phyloP scores from a whole-genome alignment of 1,140 invertebrate species.

The Teleogryllus occipitalis region DNA sequence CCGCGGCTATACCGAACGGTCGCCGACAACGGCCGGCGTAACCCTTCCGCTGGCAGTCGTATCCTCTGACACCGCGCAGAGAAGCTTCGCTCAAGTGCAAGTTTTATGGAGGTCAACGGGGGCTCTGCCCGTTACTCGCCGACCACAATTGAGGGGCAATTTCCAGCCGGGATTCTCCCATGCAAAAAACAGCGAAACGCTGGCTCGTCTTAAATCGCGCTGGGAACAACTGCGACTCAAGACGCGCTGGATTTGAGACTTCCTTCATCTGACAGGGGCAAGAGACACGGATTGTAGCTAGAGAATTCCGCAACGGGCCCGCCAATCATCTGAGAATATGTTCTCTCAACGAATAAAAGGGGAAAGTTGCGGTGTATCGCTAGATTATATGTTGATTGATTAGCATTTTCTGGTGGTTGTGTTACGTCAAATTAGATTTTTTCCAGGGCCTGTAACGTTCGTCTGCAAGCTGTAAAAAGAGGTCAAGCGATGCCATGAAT shows the following conservation, averaged over 20 bases:
- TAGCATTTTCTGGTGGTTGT: too few relatives aligned
- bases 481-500: too few relatives aligned
- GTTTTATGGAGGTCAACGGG: neutral
- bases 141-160: neutral
- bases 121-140: neutral
- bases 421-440: too few relatives aligned
- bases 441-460: too few relatives aligned
- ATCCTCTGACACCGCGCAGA: neutral
- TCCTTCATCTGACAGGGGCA: neutral
- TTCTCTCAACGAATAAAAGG: too few relatives aligned
- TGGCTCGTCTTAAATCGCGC: too few relatives aligned
- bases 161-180: neutral
- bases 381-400: too few relatives aligned
- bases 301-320: too few relatives aligned
- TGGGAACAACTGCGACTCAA: neutral
- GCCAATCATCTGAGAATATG: too few relatives aligned
- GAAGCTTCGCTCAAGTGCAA: neutral
- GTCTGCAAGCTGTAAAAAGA: too few relatives aligned
- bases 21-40: neutral
- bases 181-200: neutral
- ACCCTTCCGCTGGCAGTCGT: neutral
- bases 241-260: neutral
- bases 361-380: too few relatives aligned
- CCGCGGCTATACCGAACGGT: neutral
- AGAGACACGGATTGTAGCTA: too few relatives aligned